phyloP scores from a whole-genome alignment of 2,113 vertebrate genomes.

The Oreochromis aureus region DNA sequence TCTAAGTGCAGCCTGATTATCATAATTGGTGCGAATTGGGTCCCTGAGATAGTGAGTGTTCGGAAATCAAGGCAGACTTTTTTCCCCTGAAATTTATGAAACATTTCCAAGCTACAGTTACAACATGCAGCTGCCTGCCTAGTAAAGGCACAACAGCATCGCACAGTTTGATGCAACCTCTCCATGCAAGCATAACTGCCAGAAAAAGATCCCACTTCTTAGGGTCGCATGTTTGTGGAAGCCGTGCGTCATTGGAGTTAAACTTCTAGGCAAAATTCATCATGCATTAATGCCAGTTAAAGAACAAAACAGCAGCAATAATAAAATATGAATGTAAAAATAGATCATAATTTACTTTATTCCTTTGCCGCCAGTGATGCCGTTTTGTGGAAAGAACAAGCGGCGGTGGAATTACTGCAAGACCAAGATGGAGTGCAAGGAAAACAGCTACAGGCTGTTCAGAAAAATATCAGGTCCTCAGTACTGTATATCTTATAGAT shows the following conservation, averaged over 20 bases:
- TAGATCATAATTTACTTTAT: background rate
- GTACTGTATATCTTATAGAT: background rate
- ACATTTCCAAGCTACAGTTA: background rate
- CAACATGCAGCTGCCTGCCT: background rate
- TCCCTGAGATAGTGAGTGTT: background rate
- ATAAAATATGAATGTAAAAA: background rate
- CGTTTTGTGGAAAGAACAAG: background rate
- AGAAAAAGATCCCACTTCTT: background rate
- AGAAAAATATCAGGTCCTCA: slow-evolving; percentile 4
- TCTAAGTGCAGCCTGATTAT: background rate
- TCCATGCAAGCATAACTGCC: background rate
- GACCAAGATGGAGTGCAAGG: background rate
- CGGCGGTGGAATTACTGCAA: background rate
- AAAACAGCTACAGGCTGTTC: background rate
- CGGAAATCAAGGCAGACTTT: background rate
- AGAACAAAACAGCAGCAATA: background rate
- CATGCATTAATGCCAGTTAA: background rate
- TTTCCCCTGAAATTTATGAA: background rate
- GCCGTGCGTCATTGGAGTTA: background rate
- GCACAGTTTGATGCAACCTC: background rate
- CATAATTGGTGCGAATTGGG: background rate
- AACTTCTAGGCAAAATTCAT: background rate
- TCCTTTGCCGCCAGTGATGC: background rate
- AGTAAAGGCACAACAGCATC: background rate
- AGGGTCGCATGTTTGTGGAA: background rate